Percentiles rank a stretch among this genome's conserved stretches.
Evolutionary conservation across 2,113 vertebrate species (phyloP).

Genomic region (Zosterops borbonicus): DNA sequence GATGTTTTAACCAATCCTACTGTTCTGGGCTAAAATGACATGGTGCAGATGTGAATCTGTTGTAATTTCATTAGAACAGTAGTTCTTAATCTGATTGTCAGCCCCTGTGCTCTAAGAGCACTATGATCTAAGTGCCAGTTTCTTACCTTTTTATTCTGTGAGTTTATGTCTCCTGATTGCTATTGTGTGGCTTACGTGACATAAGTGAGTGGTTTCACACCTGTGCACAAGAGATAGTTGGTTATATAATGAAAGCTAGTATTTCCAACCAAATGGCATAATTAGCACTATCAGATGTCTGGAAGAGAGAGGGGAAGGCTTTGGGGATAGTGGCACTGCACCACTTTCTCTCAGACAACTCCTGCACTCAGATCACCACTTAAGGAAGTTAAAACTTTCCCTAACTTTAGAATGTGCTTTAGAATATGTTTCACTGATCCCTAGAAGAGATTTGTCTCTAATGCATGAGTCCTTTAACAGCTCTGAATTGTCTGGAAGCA

Average conservation of each 20-base stretch:
- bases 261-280: background rate
- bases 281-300: background rate
- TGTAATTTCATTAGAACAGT: background rate
- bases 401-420: background rate
- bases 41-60: background rate
- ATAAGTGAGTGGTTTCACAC: background rate
- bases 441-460: background rate
- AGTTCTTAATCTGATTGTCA: background rate
- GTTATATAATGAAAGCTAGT: background rate
- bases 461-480: accelerated
- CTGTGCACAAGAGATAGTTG: background rate
- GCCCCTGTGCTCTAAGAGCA: background rate
- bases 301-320: background rate
- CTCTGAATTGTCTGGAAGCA: background rate
- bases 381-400: background rate
- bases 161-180: background rate
- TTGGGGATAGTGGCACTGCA: background rate
- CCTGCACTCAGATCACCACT: background rate
- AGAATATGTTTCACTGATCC: background rate
- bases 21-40: background rate
- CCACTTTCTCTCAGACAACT: background rate
- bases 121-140: background rate
- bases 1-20: background rate
- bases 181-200: background rate
- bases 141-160: background rate